Evolutionary conservation across 2,888 invertebrate genomes (phyloP), one percentile per base, ranked within the genome.

Genomic region (Zeuzera pyrina): DNA sequence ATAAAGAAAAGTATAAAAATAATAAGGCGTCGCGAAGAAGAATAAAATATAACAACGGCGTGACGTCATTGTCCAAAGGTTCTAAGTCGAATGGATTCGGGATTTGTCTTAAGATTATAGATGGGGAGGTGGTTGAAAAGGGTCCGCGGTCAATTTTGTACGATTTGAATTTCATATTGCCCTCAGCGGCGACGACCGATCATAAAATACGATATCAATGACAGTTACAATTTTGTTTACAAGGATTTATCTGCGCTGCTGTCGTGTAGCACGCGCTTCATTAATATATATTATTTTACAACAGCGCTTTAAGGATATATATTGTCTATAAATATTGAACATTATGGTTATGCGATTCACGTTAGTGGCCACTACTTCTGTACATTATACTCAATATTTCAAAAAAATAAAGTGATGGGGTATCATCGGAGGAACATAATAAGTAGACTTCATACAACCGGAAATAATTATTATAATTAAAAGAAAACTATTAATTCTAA

Each of bases 1-100:
- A 74, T 67, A 69, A 70, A 69, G 66, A 72, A 65, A 67, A 59
- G 59, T 67, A 71, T 74, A 69, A 76, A 74, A 77, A 77, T 78
- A 78, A 78, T 78, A 76, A 76, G 73, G 61, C 65, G 62, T 57
- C 57, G 62, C 52, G 54, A 58, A 52, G 60, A 60, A 62, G 62
- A 73, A 77, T 76, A 76, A 76, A 72, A 74, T 69, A 71, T 71
- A 76, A 73, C 71, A 70, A 74, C 64, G 61, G 59, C 49, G 42
- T 45, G 39, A 46, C 55, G 55, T 62, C 65, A 62, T 69, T 64
- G 64, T 63, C 64, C 61, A 56, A 53, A 47, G 55, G 53, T 51
- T 24, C 34, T 39, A 39, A 42, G 45, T 69, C 57, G 59, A 63
- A 63, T 58, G 61, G 62, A 55, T 67, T 69, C 58, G 53, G 58